Percentiles rank a stretch among this genome's conserved stretches.
These are phyloP conservation scores for Halictus ligatus DNA, from an alignment of 2,888 invertebrate genomes.

Conservation along the genomic window DNA sequence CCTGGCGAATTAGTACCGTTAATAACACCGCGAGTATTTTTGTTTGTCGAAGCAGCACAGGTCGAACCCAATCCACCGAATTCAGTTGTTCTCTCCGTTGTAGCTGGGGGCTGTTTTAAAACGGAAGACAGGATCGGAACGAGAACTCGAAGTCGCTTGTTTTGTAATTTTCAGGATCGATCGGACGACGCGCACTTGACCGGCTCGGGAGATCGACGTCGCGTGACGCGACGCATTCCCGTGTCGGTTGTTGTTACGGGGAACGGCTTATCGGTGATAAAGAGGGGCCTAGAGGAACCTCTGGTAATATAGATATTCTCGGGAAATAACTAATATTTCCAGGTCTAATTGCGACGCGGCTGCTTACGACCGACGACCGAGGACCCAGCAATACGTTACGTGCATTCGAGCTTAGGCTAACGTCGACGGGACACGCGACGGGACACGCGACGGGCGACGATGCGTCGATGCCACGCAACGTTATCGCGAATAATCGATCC, in stretches of 20 bases:
- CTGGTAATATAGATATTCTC: neutral
- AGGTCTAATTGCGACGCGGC: neutral
- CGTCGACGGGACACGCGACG: neutral
- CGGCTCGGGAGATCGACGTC: neutral
- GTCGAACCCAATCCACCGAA: neutral
- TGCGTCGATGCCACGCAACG: neutral
- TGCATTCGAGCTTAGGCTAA: neutral
- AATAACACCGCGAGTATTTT: neutral
- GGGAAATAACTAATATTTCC: neutral
- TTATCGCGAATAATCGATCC: neutral
- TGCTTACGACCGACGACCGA: neutral
- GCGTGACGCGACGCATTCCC: conserved; percentile 1
- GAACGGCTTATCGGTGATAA: neutral
- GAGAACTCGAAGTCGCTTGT: neutral
- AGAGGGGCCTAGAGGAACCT: neutral
- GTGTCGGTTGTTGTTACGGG: neutral
- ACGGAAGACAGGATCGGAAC: neutral
- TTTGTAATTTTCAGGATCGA: neutral
- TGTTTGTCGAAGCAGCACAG: neutral
- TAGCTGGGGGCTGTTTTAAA: neutral
- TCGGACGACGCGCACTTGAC: neutral
- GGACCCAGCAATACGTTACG: neutral
- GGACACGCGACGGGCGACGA: neutral
- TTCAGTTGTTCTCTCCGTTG: neutral
- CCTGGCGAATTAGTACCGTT: neutral